Conservation (phyloP, 2,797 vertebrate genomes). For the Chloroceryle amazona region DNA sequence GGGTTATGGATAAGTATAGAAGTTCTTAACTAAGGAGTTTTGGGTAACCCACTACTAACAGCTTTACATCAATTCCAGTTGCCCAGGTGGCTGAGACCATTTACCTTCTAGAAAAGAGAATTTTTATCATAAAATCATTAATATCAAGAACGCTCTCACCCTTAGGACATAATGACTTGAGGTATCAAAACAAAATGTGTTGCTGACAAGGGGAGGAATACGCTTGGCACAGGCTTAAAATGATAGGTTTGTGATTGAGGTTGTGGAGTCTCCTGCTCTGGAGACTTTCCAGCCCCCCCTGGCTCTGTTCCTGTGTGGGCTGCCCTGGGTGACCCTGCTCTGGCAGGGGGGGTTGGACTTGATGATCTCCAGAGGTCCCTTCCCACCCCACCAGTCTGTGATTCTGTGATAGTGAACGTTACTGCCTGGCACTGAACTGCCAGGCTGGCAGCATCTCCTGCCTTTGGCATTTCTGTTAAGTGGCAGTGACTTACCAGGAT, state of each 20-base stretch:
- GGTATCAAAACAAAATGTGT: background rate
- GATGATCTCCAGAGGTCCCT: too few species aligned
- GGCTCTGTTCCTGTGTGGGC: too few species aligned
- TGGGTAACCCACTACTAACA: background rate
- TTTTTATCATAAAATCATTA: background rate
- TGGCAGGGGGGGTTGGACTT: too few species aligned
- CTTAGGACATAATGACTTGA: background rate
- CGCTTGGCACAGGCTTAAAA: background rate
- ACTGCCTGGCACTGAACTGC: background rate
- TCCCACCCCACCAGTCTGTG: too few species aligned
- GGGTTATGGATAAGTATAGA: background rate
- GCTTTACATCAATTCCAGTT: background rate
- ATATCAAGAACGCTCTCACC: background rate
- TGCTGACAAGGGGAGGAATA: background rate
- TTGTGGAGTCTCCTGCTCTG: too few species aligned
- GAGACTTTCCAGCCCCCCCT: too few species aligned
- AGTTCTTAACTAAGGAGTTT: background rate
- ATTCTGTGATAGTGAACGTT: background rate
- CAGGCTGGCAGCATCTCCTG: background rate
- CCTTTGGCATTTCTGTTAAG: background rate
- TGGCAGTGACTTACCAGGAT: background rate
- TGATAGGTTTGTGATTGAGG: too few species aligned
- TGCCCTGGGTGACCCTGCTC: too few species aligned
- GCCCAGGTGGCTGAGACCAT: background rate
- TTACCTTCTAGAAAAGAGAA: background rate